phyloP scores from a whole-genome alignment of 92 coral and sea anemone species.

The Actinostola sp. region DNA sequence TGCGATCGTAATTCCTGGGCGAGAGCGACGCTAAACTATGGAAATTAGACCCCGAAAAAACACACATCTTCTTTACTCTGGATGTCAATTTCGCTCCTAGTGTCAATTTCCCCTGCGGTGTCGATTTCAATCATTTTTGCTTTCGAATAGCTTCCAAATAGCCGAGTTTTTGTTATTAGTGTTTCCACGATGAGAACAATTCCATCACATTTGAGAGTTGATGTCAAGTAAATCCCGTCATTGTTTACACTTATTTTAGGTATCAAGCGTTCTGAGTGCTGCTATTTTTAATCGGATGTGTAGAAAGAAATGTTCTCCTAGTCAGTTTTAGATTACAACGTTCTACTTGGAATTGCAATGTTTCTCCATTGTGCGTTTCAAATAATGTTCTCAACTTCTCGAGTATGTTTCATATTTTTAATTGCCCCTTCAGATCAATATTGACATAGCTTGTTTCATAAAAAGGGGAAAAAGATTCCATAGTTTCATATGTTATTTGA shows the following conservation, averaged over 20 bases:
- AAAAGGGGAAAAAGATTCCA: background rate
- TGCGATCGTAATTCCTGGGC: slow-evolving; percentile 10
- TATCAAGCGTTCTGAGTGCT: slow-evolving; percentile 4
- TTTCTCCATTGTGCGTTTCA: background rate
- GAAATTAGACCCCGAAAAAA: slow-evolving; percentile 16
- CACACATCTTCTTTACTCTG: background rate
- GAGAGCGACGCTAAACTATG: background rate
- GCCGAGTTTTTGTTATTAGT: background rate
- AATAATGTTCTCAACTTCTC: background rate
- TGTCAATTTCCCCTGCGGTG: slow-evolving; percentile 15
- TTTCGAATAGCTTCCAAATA: slow-evolving; percentile 13
- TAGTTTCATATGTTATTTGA: slow-evolving; percentile 15
- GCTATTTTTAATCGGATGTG: background rate
- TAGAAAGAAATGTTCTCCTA: background rate
- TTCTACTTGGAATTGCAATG: background rate
- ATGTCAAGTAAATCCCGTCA: slow-evolving; percentile 5
- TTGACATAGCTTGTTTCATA: slow-evolving; percentile 4
- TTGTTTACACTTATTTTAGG: slow-evolving; percentile 12
- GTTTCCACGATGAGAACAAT: background rate
- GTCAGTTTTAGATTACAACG: background rate
- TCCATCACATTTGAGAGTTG: slow-evolving; percentile 15
- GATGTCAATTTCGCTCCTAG: slow-evolving; percentile 8
- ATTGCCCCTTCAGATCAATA: slow-evolving; percentile 24
- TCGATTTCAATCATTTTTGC: slow-evolving; percentile 22
- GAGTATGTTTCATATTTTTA: slow-evolving; percentile 19